Percentiles rank a stretch among this genome's conserved stretches.
Evolutionary conservation across 2,113 vertebrate genomes (phyloP).

Genomic region (Mastomys coucha): DNA sequence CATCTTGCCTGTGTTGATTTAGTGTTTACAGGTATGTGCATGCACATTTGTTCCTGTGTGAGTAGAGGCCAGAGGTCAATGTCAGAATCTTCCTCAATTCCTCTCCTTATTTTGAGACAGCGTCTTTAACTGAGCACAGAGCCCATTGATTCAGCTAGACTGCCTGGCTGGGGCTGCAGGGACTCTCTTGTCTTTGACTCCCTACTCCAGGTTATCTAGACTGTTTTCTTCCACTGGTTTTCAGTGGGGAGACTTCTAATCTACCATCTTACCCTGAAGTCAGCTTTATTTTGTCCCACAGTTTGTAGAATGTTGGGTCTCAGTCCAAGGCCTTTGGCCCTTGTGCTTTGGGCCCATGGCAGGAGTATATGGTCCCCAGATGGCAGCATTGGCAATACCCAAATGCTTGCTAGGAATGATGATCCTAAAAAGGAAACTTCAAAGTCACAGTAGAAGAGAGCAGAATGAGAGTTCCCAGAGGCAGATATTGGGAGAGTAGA

Average conservation of each 20-base stretch:
- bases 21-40: background rate
- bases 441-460: background rate
- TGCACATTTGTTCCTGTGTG: background rate
- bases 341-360: background rate
- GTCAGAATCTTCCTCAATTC: too few relatives aligned
- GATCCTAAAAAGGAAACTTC: background rate
- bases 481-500: background rate
- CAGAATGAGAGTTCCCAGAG: background rate
- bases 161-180: too few relatives aligned
- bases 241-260: background rate
- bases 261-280: background rate
- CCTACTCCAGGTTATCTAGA: background rate
- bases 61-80: background rate
- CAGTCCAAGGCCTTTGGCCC: background rate
- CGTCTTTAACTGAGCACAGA: too few relatives aligned
- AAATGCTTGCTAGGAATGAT: background rate
- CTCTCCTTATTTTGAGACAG: too few relatives aligned
- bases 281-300: background rate
- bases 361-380: background rate
- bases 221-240: background rate
- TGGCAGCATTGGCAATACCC: rapidly evolving
- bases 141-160: too few relatives aligned
- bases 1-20: background rate
- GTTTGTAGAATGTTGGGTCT: background rate
- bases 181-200: too few relatives aligned